Evolutionary conservation across 2,888 invertebrate genomes (phyloP).

Genomic region (Emmelina monodactyla): DNA sequence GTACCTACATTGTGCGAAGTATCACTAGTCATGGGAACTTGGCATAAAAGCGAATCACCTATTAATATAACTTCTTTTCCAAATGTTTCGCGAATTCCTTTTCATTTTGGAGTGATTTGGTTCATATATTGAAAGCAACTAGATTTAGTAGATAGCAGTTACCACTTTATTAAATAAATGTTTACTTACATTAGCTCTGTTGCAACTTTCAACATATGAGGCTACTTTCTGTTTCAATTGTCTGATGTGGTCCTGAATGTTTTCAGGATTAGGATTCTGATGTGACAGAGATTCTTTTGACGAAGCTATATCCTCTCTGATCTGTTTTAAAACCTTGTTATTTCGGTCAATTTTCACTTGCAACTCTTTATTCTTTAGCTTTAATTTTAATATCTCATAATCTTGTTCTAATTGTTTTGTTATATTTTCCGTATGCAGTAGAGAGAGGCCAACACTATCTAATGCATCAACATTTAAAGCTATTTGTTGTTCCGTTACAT

Average conservation of each 20-base stretch:
- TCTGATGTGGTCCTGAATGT: slow-evolving; percentile 39
- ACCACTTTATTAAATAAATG: no score
- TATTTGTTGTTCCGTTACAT: slow-evolving; percentile 25
- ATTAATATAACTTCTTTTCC: no score
- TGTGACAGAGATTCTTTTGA: slow-evolving; percentile 28
- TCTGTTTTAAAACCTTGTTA: slow-evolving; percentile 29
- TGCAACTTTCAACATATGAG: slow-evolving; percentile 45
- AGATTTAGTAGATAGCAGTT: no score
- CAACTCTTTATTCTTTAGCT: slow-evolving; percentile 37
- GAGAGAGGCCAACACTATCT: slow-evolving; percentile 33
- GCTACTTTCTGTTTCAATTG: slow-evolving; percentile 41
- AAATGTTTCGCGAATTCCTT: no score
- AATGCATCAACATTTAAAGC: slow-evolving; percentile 26
- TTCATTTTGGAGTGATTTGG: no score
- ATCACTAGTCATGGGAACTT: no score
- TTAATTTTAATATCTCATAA: slow-evolving; percentile 39
- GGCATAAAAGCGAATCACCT: no score
- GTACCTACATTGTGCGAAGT: no score
- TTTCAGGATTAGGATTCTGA: slow-evolving; percentile 37
- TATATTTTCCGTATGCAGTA: slow-evolving; percentile 29
- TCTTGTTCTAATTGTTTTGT: slow-evolving; percentile 35
- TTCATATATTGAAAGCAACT: no score
- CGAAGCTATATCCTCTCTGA: slow-evolving; percentile 33
- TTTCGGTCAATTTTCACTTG: slow-evolving; percentile 44
- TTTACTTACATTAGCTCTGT: slow-evolving; percentile 41